Evolutionary conservation across 1,140 invertebrate species (phyloP).

Genomic region (Drosophila pectinifera): DNA sequence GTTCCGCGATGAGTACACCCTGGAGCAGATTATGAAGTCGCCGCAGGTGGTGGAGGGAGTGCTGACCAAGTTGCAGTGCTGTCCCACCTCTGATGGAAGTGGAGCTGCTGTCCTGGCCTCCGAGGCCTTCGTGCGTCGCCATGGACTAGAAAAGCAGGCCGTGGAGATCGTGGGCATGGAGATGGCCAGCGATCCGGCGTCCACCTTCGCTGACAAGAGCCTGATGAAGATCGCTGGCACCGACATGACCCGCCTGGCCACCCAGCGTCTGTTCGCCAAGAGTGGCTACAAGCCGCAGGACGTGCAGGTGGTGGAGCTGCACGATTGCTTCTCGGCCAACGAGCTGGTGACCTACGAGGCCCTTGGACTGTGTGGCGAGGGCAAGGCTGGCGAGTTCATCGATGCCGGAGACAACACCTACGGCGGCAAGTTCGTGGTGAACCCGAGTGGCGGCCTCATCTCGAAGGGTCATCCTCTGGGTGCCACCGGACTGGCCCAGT

Average conservation of each 20-base stretch:
- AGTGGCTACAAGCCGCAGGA: constrained; percentile 91
- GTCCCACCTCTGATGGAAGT: constrained; percentile 98
- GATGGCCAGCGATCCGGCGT: constrained; percentile 96
- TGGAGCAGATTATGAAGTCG: constrained; percentile 95
- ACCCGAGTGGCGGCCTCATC: constrained; percentile 98
- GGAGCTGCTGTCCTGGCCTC: constrained; percentile 96
- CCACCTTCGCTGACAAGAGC: constrained; percentile 91
- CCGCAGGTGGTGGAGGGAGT: constrained; percentile 95
- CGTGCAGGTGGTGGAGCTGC: constrained; percentile 98
- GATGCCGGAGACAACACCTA: constrained; percentile 98
- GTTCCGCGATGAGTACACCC: constrained; percentile 94
- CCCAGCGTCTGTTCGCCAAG: constrained; percentile 91
- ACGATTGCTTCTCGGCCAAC: constrained; percentile 99
- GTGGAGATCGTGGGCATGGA: constrained; percentile 98
- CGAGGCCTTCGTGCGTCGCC: constrained; percentile 94
- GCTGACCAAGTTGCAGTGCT: constrained; percentile 97
- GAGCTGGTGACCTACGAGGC: constrained; percentile 99
- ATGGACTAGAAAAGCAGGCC: constrained; percentile 93
- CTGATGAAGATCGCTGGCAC: constrained; percentile 97
- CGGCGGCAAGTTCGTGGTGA: constrained; percentile 98
- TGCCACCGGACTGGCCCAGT: constrained; percentile 98
- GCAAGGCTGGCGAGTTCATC: constrained; percentile 96
- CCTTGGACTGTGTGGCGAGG: constrained; percentile 95
- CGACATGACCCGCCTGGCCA: constrained; percentile 97
- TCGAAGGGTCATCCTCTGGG: constrained; percentile 99